Base-by-base conservation (phyloP, 64 coral and sea anemone genomes). In the Pachyseris speciosa region DNA sequence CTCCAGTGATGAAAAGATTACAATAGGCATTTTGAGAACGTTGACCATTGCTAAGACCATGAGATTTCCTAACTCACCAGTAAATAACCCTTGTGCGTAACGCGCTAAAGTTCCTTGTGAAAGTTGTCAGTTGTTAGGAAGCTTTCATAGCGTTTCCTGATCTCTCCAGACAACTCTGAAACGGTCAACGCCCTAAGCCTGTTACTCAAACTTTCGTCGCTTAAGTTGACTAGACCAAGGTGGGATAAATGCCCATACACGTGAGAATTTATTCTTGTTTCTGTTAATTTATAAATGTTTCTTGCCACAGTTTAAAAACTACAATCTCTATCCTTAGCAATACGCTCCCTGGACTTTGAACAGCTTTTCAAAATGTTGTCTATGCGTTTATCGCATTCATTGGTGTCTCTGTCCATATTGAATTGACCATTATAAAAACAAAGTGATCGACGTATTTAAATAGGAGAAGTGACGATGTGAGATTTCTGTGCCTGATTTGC, bases 351-450 rank as follows among this genome's bases (percentile, higher is more conserved):
- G 70, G 69, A 73, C 69, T 75, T 75, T 75, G 50, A 49, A 69
- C 86, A 64, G 86, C 69, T 88, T 33, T 51, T 59, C 38, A 88
- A 74, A 38, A 75, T 26, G 48, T 88, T 88, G 53, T 88, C 70
- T 28, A 60, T 88, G 24, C 86, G 50, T 75, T 88, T 11, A 32
- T 88, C 86, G 38, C 75, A 69, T 59, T 74, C 55, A 16, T 74
- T 58, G 17, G 24, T 37, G 22, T 88, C 57, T 74, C 72, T 10
- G 39, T 75, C 67, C 28, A 5, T 72, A 32, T 72, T 15, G 37
- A 87, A 87, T 50, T 87, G 11, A 34, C 69, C 22, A 41, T 87
- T 70, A 71, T 70, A 87, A 51, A n/a, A 87, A 87, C 6, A 72
- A 37, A 39, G 67, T 73, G 26, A 72, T 8, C 20, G 68, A 88